phyloP scores from a whole-genome alignment of 2,113 vertebrate species.

The Neopipo cinnamomea region DNA sequence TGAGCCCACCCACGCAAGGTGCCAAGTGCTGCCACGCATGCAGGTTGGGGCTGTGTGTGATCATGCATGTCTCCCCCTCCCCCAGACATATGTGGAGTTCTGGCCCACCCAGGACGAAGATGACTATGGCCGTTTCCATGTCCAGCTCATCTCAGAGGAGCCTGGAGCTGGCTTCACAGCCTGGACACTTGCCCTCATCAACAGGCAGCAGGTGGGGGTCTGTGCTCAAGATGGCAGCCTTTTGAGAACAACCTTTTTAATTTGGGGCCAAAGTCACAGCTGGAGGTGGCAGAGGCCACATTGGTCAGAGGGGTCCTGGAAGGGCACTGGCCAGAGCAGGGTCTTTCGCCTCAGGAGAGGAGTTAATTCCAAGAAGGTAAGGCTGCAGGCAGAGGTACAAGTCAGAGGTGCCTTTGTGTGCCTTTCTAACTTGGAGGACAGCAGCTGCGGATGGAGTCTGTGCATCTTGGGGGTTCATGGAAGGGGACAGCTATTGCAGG shows the following conservation, averaged over 20 bases:
- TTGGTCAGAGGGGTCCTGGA: neutral
- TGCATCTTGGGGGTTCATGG: rapidly evolving
- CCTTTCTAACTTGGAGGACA: neutral
- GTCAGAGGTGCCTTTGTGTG: neutral
- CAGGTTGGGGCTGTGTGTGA: neutral
- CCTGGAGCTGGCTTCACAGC: neutral
- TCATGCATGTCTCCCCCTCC: neutral
- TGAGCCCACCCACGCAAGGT: rapidly evolving
- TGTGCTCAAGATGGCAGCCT: neutral
- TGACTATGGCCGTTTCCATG: neutral
- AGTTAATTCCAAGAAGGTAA: neutral
- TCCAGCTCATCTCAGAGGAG: conserved; percentile 10
- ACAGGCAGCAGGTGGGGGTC: conserved; percentile 45
- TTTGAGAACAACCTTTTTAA: neutral
- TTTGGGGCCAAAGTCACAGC: neutral
- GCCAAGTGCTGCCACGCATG: rapidly evolving
- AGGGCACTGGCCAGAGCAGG: neutral
- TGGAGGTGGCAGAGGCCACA: neutral
- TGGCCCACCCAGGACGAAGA: conserved; percentile 15
- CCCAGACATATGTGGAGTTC: conserved; percentile 30
- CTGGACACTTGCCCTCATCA: conserved; percentile 20
- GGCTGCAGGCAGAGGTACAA: neutral
- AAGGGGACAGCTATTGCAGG: neutral
- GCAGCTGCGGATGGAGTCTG: neutral
- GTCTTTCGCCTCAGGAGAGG: neutral